Base-by-base conservation (phyloP, 1,140 invertebrate genomes). In the Heterodera carotae region DNA sequence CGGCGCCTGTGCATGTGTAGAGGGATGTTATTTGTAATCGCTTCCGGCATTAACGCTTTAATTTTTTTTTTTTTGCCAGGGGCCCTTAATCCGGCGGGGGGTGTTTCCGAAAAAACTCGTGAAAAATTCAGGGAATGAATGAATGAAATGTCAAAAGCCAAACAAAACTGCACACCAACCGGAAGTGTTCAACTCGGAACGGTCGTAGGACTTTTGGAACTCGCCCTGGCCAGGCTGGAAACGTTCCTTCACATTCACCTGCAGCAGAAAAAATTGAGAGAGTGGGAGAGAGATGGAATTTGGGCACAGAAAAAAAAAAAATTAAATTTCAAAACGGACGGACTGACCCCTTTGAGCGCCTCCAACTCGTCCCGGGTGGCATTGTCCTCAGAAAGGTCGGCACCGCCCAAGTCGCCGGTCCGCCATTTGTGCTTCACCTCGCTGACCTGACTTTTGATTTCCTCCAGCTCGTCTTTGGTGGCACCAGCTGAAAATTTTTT, bases 371-470 rank as follows among this genome's bases (percentile, higher is more conserved):
- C 78, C 62, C 83, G 82, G 18, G 78, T 75, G 1, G 69, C 82
- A 6, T 68, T 80, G 64, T 88, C 85, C 27, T 78, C 76, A 27
- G 25, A 27, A 39, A 69, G 69, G 29, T 87, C 82, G 15, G 85
- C 85, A 12, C 75, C 83, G 75, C 87, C 85, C 31, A 87, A 82
- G 18, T 84, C 86, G 68, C 85, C 85, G 8, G 85, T 88, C 72
- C 86, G 83, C 85, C 85, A 87, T 69, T 84, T 88, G 34, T 86
- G 81, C 67, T 88, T 87, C 33, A 87, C 83, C 53, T 86, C 81
- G 70, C 77, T 85, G 27, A 88, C 77, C 77, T 87, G 67, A 59
- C 75, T 83, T 56, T 59, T 77, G 77, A 85, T 87, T 72, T 69
- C 85, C 70, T 83, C 82, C 36, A 83, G 48, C 33, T 85, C 83